phyloP scores from a whole-genome alignment of 2,888 invertebrate genomes.

The Odontomyia ornata region DNA sequence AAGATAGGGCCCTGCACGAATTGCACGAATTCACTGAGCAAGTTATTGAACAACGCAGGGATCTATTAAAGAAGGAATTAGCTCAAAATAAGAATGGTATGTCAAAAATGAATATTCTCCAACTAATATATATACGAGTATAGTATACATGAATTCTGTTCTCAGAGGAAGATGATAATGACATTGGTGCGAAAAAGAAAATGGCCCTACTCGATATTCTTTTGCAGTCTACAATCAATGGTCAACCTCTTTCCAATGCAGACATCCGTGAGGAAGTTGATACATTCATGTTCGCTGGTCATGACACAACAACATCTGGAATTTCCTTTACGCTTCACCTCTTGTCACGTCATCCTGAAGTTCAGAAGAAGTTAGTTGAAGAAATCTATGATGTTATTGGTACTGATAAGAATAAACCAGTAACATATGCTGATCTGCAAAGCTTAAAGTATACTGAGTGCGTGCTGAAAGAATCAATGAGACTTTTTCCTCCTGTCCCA shows the following conservation, averaged over 20 bases:
- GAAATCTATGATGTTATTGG: conserved; percentile 60
- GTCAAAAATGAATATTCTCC: too few species aligned
- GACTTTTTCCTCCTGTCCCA: conserved; percentile 50
- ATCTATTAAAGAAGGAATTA: not conserved
- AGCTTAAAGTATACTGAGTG: conserved; percentile 49
- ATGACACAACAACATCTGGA: conserved; percentile 63
- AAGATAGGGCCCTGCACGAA: conserved; percentile 54
- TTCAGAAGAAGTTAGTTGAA: conserved; percentile 60
- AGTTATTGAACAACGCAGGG: conserved; percentile 57
- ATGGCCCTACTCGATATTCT: conserved; percentile 72
- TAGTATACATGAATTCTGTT: too few species aligned
- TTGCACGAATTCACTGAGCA: conserved; percentile 59
- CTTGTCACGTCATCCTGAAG: conserved; percentile 60
- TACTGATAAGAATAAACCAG: conserved; percentile 54
- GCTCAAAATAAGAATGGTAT: not conserved
- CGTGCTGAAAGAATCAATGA: conserved; percentile 49
- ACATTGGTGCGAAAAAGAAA: conserved; percentile 67
- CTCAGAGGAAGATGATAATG: conserved; percentile 51
- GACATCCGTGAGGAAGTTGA: conserved; percentile 72
- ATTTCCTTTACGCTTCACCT: conserved; percentile 61
- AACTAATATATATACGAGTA: too few species aligned
- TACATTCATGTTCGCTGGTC: conserved; percentile 72
- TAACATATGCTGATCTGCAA: conserved; percentile 48
- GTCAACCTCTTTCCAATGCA: conserved; percentile 66
- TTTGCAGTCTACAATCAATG: conserved; percentile 67